Conservation (phyloP, 2,113 vertebrate genomes). For the Struthio camelus region DNA sequence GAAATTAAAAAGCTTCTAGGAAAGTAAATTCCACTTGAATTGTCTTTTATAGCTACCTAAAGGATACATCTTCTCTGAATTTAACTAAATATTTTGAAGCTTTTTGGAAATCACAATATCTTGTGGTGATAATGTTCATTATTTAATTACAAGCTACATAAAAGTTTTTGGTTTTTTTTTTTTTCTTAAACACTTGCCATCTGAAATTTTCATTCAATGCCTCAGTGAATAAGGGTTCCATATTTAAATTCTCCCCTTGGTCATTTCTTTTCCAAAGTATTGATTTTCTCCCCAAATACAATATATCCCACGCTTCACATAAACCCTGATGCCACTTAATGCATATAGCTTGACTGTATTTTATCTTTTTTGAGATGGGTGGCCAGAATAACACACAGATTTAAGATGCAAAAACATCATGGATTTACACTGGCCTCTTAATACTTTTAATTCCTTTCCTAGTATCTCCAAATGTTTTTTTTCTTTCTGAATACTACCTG, state of each 20-base stretch:
- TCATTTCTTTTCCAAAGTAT: not conserved
- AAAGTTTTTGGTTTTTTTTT: too few relatives aligned
- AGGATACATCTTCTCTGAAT: not conserved
- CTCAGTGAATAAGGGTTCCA: not conserved
- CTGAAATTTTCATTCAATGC: not conserved
- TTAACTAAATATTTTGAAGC: not conserved
- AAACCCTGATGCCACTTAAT: too few relatives aligned
- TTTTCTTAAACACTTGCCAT: too few relatives aligned
- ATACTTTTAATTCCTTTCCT: too few relatives aligned
- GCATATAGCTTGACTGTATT: too few relatives aligned
- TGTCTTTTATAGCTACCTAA: not conserved
- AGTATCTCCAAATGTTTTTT: too few relatives aligned
- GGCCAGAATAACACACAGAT: too few relatives aligned
- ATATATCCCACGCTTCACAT: too few relatives aligned
- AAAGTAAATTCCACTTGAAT: not conserved
- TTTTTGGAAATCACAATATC: not conserved
- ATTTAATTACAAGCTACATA: not conserved
- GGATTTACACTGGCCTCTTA: too few relatives aligned
- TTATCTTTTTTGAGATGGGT: too few relatives aligned
- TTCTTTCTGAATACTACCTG: not conserved
- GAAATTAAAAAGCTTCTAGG: not conserved
- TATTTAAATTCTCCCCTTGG: not conserved
- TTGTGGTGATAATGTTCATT: not conserved
- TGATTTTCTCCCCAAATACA: not conserved
- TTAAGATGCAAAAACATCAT: too few relatives aligned